These are phyloP conservation scores for Cataglyphis altisquamis DNA, from an alignment of 2,888 invertebrate species.

Conservation along the genomic window DNA sequence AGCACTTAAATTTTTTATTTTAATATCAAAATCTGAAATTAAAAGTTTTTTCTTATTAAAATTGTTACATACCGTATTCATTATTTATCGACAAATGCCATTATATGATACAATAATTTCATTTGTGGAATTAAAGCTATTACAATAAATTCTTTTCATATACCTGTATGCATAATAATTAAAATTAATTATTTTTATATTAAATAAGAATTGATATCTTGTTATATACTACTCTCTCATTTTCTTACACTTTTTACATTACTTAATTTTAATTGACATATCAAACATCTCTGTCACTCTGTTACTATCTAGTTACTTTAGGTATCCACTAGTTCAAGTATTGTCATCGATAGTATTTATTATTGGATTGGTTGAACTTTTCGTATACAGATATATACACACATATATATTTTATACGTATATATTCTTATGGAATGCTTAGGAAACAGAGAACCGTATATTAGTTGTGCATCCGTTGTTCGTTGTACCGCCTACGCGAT, in stretches of 20 bases:
- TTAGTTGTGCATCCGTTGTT: constrained; percentile 82
- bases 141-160: neutral
- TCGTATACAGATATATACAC: constrained; percentile 68
- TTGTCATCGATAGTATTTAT: constrained; percentile 79
- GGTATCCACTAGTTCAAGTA: constrained; percentile 76
- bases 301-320: constrained; percentile 74
- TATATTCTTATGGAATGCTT: constrained; percentile 82
- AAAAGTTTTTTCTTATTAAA: neutral
- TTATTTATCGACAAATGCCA: neutral
- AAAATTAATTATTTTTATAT: neutral
- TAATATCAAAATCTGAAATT: neutral
- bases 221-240: constrained; percentile 29
- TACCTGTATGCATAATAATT: neutral
- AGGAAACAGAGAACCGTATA: constrained; percentile 79
- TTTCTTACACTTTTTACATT: constrained; percentile 55
- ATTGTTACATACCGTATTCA: neutral
- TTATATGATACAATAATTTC: neutral
- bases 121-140: neutral
- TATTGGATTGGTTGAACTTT: constrained; percentile 75
- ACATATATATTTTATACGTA: constrained; percentile 63
- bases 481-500: constrained; percentile 71
- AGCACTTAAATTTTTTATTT: neutral
- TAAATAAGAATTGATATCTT: neutral
- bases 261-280: constrained; percentile 70
- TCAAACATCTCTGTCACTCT: constrained; percentile 69